Conservation (phyloP, 2,797 vertebrate species). For the Smutsia temminckii region DNA sequence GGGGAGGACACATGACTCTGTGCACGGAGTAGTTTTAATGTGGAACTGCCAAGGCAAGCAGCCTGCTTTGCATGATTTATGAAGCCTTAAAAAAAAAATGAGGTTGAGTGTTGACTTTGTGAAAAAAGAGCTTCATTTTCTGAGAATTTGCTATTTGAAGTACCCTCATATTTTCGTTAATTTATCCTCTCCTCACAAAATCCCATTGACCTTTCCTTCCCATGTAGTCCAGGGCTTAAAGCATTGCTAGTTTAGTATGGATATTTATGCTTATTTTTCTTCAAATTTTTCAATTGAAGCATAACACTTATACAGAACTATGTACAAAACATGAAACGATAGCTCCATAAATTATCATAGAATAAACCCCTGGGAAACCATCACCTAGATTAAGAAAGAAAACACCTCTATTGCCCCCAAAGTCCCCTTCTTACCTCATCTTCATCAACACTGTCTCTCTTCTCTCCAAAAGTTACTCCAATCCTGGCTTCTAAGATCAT, state of each 20-base stretch:
- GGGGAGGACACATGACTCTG: background rate
- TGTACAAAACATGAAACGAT: background rate
- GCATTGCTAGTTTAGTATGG: background rate
- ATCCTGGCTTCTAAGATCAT: background rate
- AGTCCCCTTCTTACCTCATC: background rate
- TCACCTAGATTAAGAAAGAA: background rate
- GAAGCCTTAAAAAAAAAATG: constrained; percentile 66
- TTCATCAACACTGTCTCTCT: background rate
- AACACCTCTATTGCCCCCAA: constrained; percentile 72
- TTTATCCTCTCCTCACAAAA: constrained; percentile 42
- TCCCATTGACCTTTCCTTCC: constrained; percentile 39
- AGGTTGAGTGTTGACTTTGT: constrained; percentile 61
- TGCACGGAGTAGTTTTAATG: constrained; percentile 38
- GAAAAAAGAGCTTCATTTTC: constrained; percentile 54
- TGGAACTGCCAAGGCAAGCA: constrained; percentile 31
- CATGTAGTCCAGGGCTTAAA: background rate
- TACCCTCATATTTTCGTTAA: constrained; percentile 12
- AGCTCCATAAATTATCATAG: constrained; percentile 45
- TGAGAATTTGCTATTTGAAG: constrained; percentile 56
- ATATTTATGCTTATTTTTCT: constrained; percentile 44
- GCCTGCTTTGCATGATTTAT: constrained; percentile 70
- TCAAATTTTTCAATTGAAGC: background rate
- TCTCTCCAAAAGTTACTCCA: background rate
- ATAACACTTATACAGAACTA: constrained; percentile 24
- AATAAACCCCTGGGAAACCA: background rate